phyloP scores from a whole-genome alignment of 1,140 invertebrate species.

The Saccostrea glomerata region DNA sequence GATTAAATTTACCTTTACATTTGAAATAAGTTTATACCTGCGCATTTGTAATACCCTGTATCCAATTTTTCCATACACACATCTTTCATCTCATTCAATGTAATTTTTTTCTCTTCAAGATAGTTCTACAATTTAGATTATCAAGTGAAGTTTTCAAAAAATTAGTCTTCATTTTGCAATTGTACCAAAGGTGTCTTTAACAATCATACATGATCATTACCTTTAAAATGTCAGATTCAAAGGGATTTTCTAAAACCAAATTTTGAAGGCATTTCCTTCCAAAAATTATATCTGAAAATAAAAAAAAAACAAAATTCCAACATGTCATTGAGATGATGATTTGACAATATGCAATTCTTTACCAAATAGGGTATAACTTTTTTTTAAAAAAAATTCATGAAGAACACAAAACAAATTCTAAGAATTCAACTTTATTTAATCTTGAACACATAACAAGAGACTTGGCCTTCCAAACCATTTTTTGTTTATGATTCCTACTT shows the following conservation, averaged over 20 bases:
- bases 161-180: neutral
- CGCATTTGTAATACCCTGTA: constrained; percentile 65
- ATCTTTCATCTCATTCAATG: constrained; percentile 70
- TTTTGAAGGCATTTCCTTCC: constrained; percentile 70
- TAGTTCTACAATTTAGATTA: constrained; percentile 68
- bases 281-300: constrained; percentile 72
- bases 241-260: constrained; percentile 73
- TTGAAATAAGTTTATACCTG: constrained; percentile 55
- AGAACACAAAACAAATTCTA: no score
- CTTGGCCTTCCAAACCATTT: no score
- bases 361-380: no score
- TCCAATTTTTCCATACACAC: constrained; percentile 68
- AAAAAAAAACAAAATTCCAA: neutral
- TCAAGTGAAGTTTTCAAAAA: neutral
- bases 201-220: constrained; percentile 54
- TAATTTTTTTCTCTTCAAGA: constrained; percentile 65
- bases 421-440: no score
- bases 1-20: no score
- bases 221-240: constrained; percentile 75
- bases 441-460: no score
- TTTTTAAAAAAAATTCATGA: no score
- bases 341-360: no score
- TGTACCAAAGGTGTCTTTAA: neutral
- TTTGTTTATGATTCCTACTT: no score
- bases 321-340: neutral